These are phyloP conservation scores for Hypolimnas misippus DNA, from an alignment of 2,888 invertebrate species.

Conservation along the genomic window DNA sequence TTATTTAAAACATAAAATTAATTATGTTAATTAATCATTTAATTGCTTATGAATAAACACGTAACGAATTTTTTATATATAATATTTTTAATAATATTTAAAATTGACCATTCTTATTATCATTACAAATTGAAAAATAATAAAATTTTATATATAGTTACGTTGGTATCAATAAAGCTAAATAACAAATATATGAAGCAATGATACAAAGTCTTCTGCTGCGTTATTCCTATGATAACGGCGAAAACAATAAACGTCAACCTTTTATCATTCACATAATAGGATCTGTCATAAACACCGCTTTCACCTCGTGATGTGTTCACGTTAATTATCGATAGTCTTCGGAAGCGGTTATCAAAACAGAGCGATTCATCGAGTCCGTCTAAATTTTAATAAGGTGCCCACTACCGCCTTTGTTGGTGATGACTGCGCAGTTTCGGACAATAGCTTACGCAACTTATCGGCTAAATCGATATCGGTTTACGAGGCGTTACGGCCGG, in stretches of 20 bases:
- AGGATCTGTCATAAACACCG: slow-evolving; percentile 63
- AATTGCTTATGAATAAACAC: too few relatives aligned
- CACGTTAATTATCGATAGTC: slow-evolving; percentile 61
- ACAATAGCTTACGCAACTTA: slow-evolving; percentile 83
- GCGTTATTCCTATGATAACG: slow-evolving; percentile 5
- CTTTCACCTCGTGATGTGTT: slow-evolving; percentile 58
- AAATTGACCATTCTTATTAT: too few relatives aligned
- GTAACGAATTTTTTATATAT: too few relatives aligned
- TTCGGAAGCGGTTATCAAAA: slow-evolving; percentile 78
- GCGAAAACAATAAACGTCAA: slow-evolving; percentile 29
- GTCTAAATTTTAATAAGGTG: slow-evolving; percentile 83
- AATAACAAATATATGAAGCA: too few relatives aligned
- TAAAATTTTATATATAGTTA: too few relatives aligned
- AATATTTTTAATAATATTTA: too few relatives aligned
- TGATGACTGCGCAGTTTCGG: slow-evolving; percentile 73
- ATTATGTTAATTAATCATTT: too few relatives aligned
- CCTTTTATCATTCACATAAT: slow-evolving; percentile 40
- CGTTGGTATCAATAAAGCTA: too few relatives aligned
- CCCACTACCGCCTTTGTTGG: slow-evolving; percentile 82
- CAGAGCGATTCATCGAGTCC: slow-evolving; percentile 77
- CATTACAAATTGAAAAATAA: too few relatives aligned
- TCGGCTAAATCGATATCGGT: slow-evolving; percentile 82
- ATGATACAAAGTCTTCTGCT: not conserved
- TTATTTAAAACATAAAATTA: not conserved
- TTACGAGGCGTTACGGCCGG: slow-evolving; percentile 81